Evolutionary conservation across 2,797 vertebrate genomes (phyloP).

Genomic region (Leptodactylus fallax): DNA sequence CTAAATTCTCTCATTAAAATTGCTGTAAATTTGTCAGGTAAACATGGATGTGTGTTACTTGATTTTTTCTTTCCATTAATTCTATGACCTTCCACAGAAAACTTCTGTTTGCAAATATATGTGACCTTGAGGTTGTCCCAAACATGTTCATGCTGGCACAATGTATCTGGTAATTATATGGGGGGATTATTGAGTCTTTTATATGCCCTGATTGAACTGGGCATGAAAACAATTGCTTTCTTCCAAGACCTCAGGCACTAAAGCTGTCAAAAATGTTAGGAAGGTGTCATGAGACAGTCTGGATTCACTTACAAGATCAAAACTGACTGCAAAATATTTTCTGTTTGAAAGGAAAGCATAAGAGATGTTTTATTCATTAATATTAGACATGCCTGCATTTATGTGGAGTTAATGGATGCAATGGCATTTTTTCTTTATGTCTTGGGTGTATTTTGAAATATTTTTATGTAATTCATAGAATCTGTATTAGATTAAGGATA

Average conservation of each 20-base stretch:
- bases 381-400: not conserved
- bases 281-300: conserved; percentile 50
- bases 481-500: not conserved
- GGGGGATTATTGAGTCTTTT: conserved; percentile 46
- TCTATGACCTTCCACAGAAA: not conserved
- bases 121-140: conserved; percentile 49
- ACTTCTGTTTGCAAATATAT: not conserved
- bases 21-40: not conserved
- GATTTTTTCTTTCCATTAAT: not conserved
- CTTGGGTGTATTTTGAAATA: not conserved
- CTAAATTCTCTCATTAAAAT: too few species aligned
- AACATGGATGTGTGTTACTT: not conserved
- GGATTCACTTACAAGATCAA: conserved; percentile 50
- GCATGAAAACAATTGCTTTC: conserved; percentile 48
- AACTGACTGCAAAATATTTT: conserved; percentile 46
- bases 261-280: conserved; percentile 48
- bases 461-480: not conserved
- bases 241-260: conserved; percentile 52
- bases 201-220: conserved; percentile 50
- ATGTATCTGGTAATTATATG: conserved; percentile 39
- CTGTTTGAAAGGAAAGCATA: conserved; percentile 25
- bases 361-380: conserved; percentile 53
- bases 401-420: not conserved
- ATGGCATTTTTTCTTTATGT: not conserved
- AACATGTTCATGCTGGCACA: conserved; percentile 40